phyloP scores from a whole-genome alignment of 2,113 vertebrate genomes.

The Neotragus pygmaeus region DNA sequence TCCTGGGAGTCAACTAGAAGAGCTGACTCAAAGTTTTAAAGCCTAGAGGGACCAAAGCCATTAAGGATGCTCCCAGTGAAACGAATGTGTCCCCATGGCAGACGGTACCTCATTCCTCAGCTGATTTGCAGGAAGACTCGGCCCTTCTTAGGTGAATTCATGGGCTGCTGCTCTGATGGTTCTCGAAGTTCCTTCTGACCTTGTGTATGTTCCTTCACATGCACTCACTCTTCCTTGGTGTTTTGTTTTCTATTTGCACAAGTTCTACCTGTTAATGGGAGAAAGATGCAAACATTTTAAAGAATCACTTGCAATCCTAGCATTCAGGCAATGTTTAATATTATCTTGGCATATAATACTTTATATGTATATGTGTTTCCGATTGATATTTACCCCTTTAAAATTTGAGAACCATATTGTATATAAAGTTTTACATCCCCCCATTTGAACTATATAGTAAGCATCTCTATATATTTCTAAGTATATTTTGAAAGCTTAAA shows the following conservation, averaged over 20 bases:
- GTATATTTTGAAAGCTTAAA: background rate
- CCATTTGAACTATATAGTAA: background rate
- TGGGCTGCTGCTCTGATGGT: background rate
- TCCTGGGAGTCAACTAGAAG: background rate
- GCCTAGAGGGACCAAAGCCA: background rate
- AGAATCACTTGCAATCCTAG: background rate
- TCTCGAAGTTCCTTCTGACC: background rate
- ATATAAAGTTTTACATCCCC: background rate
- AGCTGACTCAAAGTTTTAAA: background rate
- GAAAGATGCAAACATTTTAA: background rate
- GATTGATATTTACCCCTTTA: background rate
- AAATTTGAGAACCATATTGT: background rate
- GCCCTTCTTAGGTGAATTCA: background rate
- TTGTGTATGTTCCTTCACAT: accelerated
- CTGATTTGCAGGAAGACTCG: background rate
- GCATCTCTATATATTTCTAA: background rate
- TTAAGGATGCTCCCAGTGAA: background rate
- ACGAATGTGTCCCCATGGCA: background rate
- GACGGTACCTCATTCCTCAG: background rate
- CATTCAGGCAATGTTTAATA: background rate
- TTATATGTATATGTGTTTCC: background rate
- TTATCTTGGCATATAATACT: background rate
- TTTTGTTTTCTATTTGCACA: background rate
- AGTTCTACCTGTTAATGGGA: background rate
- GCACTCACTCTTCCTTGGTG: background rate